These are phyloP conservation scores for Ips nitidus DNA, from an alignment of 1,140 invertebrate species.

Conservation along the genomic window DNA sequence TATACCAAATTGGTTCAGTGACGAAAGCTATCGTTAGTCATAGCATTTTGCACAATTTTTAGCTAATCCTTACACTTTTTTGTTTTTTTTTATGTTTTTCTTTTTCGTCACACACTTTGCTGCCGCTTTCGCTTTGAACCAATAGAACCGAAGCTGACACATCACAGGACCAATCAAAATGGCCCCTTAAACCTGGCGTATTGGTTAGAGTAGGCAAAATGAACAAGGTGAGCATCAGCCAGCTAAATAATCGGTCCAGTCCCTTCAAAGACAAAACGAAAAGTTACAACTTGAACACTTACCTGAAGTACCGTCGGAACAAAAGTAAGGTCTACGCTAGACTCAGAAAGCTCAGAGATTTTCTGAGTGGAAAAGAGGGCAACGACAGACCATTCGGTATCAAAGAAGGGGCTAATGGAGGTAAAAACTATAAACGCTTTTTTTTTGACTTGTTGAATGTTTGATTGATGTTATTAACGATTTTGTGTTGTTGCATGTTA, in stretches of 20 bases:
- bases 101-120: constrained; percentile 10
- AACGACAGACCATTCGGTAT: constrained; percentile 45
- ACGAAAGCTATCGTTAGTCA: no score
- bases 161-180: constrained; percentile 69
- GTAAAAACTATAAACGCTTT: constrained; percentile 32
- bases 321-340: constrained; percentile 49
- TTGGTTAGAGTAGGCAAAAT: constrained; percentile 81
- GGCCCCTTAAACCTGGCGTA: constrained; percentile 85
- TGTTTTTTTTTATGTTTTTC: constrained; percentile 7
- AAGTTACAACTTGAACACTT: constrained; percentile 38
- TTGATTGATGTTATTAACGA: not conserved
- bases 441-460: constrained; percentile 16
- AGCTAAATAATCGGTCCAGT: constrained; percentile 36
- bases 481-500: constrained; percentile 46
- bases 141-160: constrained; percentile 48
- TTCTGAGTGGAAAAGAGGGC: constrained; percentile 42
- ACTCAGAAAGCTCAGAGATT: constrained; percentile 45
- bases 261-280: constrained; percentile 44
- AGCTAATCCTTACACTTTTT: not conserved
- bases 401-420: constrained; percentile 46
- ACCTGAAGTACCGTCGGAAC: constrained; percentile 43
- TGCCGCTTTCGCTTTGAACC: constrained; percentile 7
- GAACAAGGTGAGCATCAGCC: constrained; percentile 59
- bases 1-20: no score
- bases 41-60: not conserved